These are phyloP conservation scores for Hermatobates lingyangjiaoensis DNA, from an alignment of 1,140 invertebrate genomes.

Conservation along the genomic window DNA sequence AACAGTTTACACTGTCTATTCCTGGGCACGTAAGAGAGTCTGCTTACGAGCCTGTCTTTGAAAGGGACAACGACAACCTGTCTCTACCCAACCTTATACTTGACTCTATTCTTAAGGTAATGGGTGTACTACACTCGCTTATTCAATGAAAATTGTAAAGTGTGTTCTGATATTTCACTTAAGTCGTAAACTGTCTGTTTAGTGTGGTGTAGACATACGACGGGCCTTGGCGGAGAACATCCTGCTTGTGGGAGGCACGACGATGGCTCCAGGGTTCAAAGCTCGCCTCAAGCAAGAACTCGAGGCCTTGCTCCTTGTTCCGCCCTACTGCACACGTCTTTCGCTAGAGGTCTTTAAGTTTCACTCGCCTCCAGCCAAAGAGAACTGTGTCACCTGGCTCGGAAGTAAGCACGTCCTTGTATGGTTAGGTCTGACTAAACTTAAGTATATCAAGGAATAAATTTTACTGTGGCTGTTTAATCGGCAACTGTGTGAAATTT, in stretches of 20 bases:
- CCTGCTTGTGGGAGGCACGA: constrained; percentile 64
- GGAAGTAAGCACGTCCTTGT: no score
- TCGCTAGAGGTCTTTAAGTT: constrained; percentile 52
- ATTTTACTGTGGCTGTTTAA: no score
- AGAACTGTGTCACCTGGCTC: constrained; percentile 71
- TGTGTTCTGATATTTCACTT: neutral
- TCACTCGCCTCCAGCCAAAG: constrained; percentile 53
- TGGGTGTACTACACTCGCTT: constrained; percentile 2
- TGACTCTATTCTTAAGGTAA: constrained; percentile 55
- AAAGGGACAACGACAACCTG: constrained; percentile 63
- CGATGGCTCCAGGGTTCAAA: constrained; percentile 60
- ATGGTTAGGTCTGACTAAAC: no score
- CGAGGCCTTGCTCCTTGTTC: constrained; percentile 37
- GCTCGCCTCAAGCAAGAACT: constrained; percentile 54
- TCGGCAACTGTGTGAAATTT: no score
- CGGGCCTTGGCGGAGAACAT: constrained; percentile 57
- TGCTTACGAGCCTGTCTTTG: constrained; percentile 65
- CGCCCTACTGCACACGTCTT: constrained; percentile 40
- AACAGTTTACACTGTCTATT: constrained; percentile 36
- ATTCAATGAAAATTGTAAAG: no score
- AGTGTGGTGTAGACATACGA: constrained; percentile 60
- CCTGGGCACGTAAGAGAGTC: constrained; percentile 54
- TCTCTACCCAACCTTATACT: constrained; percentile 68
- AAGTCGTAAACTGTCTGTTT: constrained; percentile 15
- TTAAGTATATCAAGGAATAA: no score